Conservation (phyloP, 2,113 vertebrate genomes). For the Chaetorhynchus papuensis region DNA sequence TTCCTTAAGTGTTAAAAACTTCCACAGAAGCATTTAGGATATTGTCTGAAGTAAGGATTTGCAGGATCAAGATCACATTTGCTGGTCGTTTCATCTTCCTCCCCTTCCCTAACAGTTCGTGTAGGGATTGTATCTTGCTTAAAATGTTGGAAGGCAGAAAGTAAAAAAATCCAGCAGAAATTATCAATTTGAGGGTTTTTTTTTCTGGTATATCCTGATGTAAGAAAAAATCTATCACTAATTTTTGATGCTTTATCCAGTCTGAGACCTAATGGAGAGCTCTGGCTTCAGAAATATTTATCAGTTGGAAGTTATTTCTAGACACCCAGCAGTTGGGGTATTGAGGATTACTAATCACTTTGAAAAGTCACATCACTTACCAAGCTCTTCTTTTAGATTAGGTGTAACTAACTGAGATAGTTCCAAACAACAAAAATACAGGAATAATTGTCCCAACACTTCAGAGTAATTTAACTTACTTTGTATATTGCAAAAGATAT, state of each 20-base stretch:
- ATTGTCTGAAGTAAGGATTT: background rate
- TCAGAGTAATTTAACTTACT: slow-evolving; percentile 71
- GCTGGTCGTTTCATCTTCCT: background rate
- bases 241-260: background rate
- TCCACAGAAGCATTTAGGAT: background rate
- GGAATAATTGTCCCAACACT: slow-evolving; percentile 23
- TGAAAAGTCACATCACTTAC: background rate
- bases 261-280: background rate
- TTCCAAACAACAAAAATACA: background rate
- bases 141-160: background rate
- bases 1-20: background rate
- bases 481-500: slow-evolving; percentile 68
- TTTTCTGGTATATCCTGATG: background rate
- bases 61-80: background rate
- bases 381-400: slow-evolving; percentile 41
- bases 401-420: background rate
- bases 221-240: background rate
- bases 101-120: background rate
- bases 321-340: background rate
- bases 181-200: background rate
- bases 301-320: background rate
- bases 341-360: background rate
- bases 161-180: background rate
- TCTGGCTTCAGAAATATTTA: background rate
- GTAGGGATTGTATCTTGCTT: background rate